Evolutionary conservation across 2,113 vertebrate genomes (phyloP), one percentile per base, ranked within the genome.

Genomic region (Isichthys henryi): DNA sequence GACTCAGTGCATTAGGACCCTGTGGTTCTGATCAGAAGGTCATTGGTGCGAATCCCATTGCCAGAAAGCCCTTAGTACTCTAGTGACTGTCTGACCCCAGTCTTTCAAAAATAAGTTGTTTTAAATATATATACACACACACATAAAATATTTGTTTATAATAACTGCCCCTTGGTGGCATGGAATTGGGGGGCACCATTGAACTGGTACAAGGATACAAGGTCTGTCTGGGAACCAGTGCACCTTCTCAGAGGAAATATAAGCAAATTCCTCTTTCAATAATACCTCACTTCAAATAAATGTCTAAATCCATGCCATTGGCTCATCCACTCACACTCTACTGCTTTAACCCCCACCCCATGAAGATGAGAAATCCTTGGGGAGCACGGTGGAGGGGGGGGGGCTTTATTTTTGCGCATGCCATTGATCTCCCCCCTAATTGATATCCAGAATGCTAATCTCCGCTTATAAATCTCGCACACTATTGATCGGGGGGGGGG

Each of bases 401-500:
- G 9, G 62, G 62, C 9, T 93, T 94, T 96, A 96, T 98, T 97
- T 98, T 95, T 96, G 96, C 95, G 96, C 97, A 96, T 96, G 95
- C 94, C 93, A 99, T 98, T 95, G 97, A 98, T 97, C 97, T 95
- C 95, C 95, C 91, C 92, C 95, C 96, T 97, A 97, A 97, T 97
- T 97, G 96, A 97, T 97, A 97, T 96, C 97, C 97, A 96, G 95
- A 96, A 97, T 97, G 96, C 96, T 98, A 98, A 99, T 97, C 96
- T 96, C 94, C 94, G 90, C 95, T 96, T 96, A 97, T 97, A 97
- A 97, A 97, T 97, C 96, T 96, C 95, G 95, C 94, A 95, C 95
- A 93, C 92, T 97, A 98, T 98, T 95, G 97, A 99, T 97, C 96
- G 83, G 70, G 94, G 58, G 17, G 83, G 70, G 94, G 62, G 93